phyloP scores from a whole-genome alignment of 1,140 invertebrate genomes.

The Neoseiulus cucumeris region DNA sequence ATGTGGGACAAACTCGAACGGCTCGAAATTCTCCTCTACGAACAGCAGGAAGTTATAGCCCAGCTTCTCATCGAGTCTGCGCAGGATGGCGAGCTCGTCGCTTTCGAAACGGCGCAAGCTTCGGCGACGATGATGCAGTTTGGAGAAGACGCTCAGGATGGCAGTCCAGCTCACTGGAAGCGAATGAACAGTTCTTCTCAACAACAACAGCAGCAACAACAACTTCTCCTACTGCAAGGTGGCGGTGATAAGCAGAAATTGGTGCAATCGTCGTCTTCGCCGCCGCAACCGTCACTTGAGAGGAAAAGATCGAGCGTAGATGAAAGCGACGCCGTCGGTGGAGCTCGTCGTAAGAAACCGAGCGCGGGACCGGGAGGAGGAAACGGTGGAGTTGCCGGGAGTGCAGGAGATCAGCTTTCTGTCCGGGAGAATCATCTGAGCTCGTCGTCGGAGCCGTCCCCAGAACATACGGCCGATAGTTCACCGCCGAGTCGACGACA shows the following conservation, averaged over 20 bases:
- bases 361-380: too few species aligned
- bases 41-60: slow-evolving; percentile 73
- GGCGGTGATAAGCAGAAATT: neutral
- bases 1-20: slow-evolving; percentile 83
- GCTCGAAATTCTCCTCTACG: slow-evolving; percentile 62
- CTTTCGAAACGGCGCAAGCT: neutral
- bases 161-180: neutral
- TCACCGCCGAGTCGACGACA: neutral
- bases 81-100: neutral
- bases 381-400: too few species aligned
- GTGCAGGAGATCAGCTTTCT: neutral
- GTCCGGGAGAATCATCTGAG: neutral
- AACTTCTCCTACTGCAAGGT: neutral
- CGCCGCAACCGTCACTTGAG: neutral
- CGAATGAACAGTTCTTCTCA: neutral
- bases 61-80: slow-evolving; percentile 41
- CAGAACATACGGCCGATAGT: neutral
- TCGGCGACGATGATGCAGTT: neutral
- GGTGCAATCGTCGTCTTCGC: neutral
- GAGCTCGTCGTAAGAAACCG: neutral
- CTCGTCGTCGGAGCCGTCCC: slow-evolving; percentile 3
- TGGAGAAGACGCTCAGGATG: neutral
- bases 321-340: neutral
- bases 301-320: neutral
- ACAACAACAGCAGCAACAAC: neutral